Evolutionary conservation across 2,113 vertebrate species (phyloP).

Genomic region (Todiramphus chloris): DNA sequence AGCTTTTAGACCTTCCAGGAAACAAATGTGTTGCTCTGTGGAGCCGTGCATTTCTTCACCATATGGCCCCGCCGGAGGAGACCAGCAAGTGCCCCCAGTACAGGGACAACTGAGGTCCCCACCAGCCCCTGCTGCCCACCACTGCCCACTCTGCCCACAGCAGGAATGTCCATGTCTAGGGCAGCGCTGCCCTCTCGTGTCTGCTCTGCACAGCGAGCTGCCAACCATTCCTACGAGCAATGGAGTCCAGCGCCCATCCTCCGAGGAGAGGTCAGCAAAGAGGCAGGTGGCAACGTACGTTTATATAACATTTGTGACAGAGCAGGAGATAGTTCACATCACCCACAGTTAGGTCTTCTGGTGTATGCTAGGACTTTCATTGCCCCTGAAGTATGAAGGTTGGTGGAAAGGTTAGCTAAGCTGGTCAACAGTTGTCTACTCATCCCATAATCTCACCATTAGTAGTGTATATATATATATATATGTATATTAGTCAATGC

Average conservation of each 20-base stretch:
- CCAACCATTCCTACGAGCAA: accelerated
- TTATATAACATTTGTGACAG: not conserved
- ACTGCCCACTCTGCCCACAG: not conserved
- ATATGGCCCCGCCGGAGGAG: accelerated
- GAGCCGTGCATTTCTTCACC: not conserved
- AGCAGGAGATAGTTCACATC: accelerated
- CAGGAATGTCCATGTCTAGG: not conserved
- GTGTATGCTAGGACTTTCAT: accelerated
- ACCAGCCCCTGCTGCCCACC: not conserved
- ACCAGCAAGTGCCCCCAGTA: not conserved
- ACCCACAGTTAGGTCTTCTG: not conserved
- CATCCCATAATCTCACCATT: accelerated
- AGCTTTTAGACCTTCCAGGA: not conserved
- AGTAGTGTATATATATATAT: not conserved
- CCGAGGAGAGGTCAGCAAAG: not conserved
- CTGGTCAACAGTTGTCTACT: not conserved
- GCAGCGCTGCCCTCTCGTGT: not conserved
- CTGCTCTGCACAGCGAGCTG: not conserved
- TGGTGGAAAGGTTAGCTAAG: accelerated
- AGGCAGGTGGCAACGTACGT: not conserved
- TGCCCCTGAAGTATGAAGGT: not conserved
- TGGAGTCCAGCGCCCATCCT: accelerated
- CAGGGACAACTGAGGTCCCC: not conserved
- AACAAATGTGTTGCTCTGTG: not conserved
- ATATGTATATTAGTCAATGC: not conserved